Conservation (phyloP, 1,140 invertebrate species). For the Matsumurasca onukii region DNA sequence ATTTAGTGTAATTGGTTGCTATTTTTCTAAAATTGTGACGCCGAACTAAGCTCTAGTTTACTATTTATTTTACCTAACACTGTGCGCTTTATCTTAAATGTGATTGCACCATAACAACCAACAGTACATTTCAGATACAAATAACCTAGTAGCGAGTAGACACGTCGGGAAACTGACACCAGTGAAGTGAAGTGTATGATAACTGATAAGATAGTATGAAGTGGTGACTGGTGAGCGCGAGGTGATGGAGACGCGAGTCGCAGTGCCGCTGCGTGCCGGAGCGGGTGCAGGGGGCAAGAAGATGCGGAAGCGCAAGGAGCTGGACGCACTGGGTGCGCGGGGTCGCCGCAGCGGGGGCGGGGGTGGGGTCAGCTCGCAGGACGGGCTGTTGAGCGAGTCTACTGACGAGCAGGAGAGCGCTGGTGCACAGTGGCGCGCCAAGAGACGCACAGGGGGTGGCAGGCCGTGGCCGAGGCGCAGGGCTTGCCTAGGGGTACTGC, state of each 20-base stretch:
- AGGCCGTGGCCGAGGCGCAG: constrained; percentile 46
- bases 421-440: constrained; percentile 56
- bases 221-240: constrained; percentile 12
- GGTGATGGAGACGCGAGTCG: constrained; percentile 35
- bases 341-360: constrained; percentile 43
- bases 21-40: no score
- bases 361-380: constrained; percentile 46
- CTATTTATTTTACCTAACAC: no score
- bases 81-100: no score
- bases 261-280: constrained; percentile 39
- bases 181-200: background rate
- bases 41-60: no score
- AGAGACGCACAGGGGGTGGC: constrained; percentile 49
- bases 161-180: no score
- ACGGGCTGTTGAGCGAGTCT: constrained; percentile 51
- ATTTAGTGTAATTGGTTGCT: no score
- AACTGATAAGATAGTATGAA: background rate
- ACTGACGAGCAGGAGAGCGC: constrained; percentile 52
- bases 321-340: constrained; percentile 50
- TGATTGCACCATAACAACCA: no score
- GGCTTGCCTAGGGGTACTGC: constrained; percentile 52
- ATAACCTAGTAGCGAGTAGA: no score
- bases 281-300: constrained; percentile 50
- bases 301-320: constrained; percentile 57
- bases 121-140: no score